Evolutionary conservation across 2,888 invertebrate species (phyloP).

Genomic region (Diachrysia chrysitis): DNA sequence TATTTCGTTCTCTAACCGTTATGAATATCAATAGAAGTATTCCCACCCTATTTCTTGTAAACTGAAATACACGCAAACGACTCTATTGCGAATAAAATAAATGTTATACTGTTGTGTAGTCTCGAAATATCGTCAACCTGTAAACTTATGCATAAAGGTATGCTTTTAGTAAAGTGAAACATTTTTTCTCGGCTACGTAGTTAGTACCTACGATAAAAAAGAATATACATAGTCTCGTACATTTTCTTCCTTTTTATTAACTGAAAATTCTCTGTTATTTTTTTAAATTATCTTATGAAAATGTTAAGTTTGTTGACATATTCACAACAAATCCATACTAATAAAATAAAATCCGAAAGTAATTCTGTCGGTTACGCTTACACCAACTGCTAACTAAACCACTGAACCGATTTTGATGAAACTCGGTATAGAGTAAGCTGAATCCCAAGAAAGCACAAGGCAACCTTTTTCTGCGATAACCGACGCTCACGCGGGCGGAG

Average conservation of each 20-base stretch:
- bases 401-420: too few species aligned
- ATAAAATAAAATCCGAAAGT: too few species aligned
- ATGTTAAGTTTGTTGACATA: too few species aligned
- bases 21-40: conserved; percentile 53
- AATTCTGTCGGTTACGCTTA: too few species aligned
- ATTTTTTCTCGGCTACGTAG: not conserved
- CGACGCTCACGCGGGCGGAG: too few species aligned
- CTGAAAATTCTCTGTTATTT: too few species aligned
- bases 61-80: conserved; percentile 41
- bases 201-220: not conserved
- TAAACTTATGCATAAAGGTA: conserved; percentile 10
- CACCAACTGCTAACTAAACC: too few species aligned
- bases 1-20: conserved; percentile 43
- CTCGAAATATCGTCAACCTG: conserved; percentile 5
- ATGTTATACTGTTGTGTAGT: conserved; percentile 14
- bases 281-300: too few species aligned
- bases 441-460: too few species aligned
- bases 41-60: conserved; percentile 38
- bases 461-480: too few species aligned
- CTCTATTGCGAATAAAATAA: conserved; percentile 47
- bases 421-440: too few species aligned
- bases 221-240: not conserved
- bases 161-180: not conserved
- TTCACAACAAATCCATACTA: too few species aligned
- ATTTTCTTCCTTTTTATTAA: not conserved